These are phyloP conservation scores for Girardinus metallicus DNA, from an alignment of 2,797 vertebrate genomes.

Conservation along the genomic window DNA sequence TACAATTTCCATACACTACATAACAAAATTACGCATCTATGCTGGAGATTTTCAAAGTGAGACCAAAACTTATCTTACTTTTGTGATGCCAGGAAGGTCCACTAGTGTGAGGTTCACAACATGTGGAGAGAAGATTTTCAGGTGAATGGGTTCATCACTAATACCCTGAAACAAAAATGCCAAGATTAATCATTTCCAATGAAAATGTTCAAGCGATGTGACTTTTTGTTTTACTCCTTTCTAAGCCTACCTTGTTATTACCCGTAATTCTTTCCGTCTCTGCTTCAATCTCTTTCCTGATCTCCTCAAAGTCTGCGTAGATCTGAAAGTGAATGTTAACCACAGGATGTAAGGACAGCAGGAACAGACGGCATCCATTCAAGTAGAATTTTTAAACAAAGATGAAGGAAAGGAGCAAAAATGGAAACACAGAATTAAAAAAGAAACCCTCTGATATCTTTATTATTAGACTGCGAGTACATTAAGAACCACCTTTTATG, in stretches of 20 bases:
- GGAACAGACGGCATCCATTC: background rate
- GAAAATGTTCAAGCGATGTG: background rate
- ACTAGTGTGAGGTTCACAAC: slow-evolving; percentile 97
- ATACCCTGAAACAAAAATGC: slow-evolving; percentile 83
- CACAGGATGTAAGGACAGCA: background rate
- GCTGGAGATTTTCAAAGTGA: background rate
- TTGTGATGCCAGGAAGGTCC: slow-evolving; percentile 97
- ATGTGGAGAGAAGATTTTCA: slow-evolving; percentile 96
- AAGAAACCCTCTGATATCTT: slow-evolving; percentile 7
- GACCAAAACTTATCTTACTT: slow-evolving; percentile 78
- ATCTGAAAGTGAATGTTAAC: slow-evolving; percentile 77
- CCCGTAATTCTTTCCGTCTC: slow-evolving; percentile 97
- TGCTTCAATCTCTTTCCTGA: slow-evolving; percentile 94
- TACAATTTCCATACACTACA: background rate
- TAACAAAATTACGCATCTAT: background rate
- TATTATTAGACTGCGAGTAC: slow-evolving; percentile 2
- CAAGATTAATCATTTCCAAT: background rate
- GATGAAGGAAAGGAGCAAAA: background rate
- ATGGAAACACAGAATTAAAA: background rate
- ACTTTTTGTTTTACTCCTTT: slow-evolving; percentile 8
- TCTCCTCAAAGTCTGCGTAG: slow-evolving; percentile 95
- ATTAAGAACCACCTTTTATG: slow-evolving; percentile 15
- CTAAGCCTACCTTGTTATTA: slow-evolving; percentile 90
- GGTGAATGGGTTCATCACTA: slow-evolving; percentile 95
- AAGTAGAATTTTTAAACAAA: background rate